phyloP scores from a whole-genome alignment of 2,797 vertebrate species.

The Pipistrellus pygmaeus region DNA sequence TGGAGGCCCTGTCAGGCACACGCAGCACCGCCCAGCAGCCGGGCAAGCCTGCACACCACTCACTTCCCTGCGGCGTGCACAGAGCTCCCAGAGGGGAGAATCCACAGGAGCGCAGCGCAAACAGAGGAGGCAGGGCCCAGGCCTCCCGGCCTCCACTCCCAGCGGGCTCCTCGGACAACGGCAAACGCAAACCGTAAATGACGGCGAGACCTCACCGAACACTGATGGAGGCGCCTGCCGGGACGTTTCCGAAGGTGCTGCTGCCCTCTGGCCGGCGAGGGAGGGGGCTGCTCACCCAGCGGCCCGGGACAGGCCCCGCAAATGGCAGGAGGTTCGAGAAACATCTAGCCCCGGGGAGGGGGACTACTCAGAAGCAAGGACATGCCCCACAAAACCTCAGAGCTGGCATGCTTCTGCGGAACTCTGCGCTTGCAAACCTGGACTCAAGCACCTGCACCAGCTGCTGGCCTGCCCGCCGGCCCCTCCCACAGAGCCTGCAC shows the following conservation, averaged over 20 bases:
- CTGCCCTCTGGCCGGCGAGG: not conserved
- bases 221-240: not conserved
- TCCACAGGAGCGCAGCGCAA: too few species aligned
- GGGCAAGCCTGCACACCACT: fast-evolving
- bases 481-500: not conserved
- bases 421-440: not conserved
- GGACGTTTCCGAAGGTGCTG: not conserved
- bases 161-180: not conserved
- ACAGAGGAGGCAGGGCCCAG: fast-evolving
- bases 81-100: not conserved
- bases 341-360: not conserved
- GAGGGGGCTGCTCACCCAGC: not conserved
- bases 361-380: not conserved
- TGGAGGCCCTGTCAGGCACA: not conserved
- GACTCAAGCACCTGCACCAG: not conserved
- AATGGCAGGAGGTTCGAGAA: not conserved
- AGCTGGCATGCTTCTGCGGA: not conserved
- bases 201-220: not conserved
- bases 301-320: not conserved
- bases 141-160: not conserved
- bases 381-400: not conserved
- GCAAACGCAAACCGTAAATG: not conserved
- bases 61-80: not conserved
- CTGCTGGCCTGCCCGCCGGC: fast-evolving
- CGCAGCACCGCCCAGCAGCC: not conserved